phyloP scores from a whole-genome alignment of 1,140 invertebrate genomes.

The Apocrypta bakeri region DNA sequence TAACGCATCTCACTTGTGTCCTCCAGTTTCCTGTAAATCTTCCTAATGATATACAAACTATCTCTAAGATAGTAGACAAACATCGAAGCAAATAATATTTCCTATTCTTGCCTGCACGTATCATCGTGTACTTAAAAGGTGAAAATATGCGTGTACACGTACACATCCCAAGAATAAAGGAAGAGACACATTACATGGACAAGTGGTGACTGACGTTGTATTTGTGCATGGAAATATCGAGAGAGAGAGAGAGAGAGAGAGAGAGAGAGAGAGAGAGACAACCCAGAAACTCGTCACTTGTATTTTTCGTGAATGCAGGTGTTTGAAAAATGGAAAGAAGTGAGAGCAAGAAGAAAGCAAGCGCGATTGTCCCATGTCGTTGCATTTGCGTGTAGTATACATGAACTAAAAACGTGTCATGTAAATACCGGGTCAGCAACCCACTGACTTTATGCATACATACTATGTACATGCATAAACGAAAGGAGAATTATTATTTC shows the following conservation, averaged over 20 bases:
- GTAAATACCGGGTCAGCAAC: slow-evolving; percentile 21
- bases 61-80: no score
- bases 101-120: no score
- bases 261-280: neutral
- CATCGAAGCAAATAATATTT: no score
- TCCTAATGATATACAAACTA: no score
- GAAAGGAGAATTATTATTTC: neutral
- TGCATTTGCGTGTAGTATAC: no score
- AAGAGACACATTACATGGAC: neutral
- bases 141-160: neutral
- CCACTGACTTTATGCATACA: neutral
- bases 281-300: neutral
- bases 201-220: slow-evolving; percentile 10
- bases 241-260: neutral
- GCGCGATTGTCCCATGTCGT: no score
- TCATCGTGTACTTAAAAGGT: neutral
- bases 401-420: slow-evolving; percentile 23
- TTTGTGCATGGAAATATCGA: slow-evolving; percentile 54
- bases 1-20: neutral
- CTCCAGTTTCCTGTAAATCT: no score
- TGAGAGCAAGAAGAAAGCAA: no score
- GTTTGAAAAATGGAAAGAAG: no score
- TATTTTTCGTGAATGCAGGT: no score
- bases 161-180: neutral
- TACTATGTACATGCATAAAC: neutral